Percentiles rank a stretch among this genome's conserved stretches.
phyloP scores from a whole-genome alignment of 2,113 vertebrate genomes.

The Charadrius vociferus region DNA sequence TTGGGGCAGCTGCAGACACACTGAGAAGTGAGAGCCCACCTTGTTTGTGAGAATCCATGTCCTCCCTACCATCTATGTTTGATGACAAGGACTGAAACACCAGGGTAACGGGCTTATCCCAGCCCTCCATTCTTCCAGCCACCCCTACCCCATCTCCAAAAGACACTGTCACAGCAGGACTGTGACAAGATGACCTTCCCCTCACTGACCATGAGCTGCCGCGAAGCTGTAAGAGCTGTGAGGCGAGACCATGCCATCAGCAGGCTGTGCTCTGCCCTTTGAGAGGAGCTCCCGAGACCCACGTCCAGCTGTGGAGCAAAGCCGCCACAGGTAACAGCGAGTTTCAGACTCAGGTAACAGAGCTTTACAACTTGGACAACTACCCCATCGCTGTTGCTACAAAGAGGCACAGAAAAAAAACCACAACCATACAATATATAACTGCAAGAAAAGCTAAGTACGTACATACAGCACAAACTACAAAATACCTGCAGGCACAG shows the following conservation, averaged over 20 bases:
- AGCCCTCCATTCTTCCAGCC: neutral
- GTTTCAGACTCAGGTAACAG: accelerated
- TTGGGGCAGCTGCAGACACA: neutral
- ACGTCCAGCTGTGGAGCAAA: neutral
- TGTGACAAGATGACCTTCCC: accelerated
- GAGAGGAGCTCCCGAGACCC: neutral
- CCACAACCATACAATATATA: accelerated
- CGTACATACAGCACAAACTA: neutral
- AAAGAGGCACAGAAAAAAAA: neutral
- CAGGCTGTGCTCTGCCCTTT: no score
- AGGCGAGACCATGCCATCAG: neutral
- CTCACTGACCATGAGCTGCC: neutral
- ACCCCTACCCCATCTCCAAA: neutral
- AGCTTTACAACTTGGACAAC: neutral
- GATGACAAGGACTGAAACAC: neutral
- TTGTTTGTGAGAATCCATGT: no score
- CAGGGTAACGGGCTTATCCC: neutral
- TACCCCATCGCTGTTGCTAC: neutral
- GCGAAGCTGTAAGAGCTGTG: neutral
- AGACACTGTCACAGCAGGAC: neutral
- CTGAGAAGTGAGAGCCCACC: accelerated
- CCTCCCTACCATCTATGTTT: neutral
- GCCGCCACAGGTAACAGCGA: neutral
- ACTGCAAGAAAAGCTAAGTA: neutral
- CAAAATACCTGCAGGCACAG: neutral